Evolutionary conservation across 2,113 vertebrate species (phyloP), one percentile per base, ranked within the genome.

Genomic region (Platichthys stellatus): DNA sequence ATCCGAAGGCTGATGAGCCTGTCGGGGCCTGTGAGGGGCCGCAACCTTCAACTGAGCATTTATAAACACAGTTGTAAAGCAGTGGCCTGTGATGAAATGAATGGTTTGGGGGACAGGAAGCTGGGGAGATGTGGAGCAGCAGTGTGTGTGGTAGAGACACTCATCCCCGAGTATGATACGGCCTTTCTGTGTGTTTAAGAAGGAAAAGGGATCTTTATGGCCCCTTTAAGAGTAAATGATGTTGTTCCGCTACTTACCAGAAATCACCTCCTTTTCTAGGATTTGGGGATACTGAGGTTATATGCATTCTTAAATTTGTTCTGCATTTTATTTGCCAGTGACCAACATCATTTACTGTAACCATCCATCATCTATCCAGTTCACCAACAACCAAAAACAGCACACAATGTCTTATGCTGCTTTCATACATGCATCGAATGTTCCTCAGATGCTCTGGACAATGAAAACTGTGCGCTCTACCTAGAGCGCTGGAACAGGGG

Each of bases 1-100:
- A 76, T 80, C 78, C 63, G 18, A 61, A 61, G 40, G 31, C 56
- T 45, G 72, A 60, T 28, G 78, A 77, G 80, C 40, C 56, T 59
- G 76, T 51, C 20, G 74, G 73, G 74, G 60, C 66, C 56, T 21
- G 78, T 10, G 68, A 76, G 58, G 51, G 69, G 78, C 79, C 43
- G 20, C 12, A 45, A 85, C 81, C 81, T 78, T 67, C 57, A 72
- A 28, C 58, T 1, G 74, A 75, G 74, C 76, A 80, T 49, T 74
- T 84, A 61, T 23, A 80, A 73, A 62, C 65, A 26, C 59, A 17
- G 72, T 26, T 71, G 80, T 86, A 77, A 69, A 75, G 66, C 11
- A 56, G 62, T 4, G 40, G 53, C 13, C 38, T 3, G 11, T 43
- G 54, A 66, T 69, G 47, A 54, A 64, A 63, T 2, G 26, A 63